Conservation (phyloP, 2,113 vertebrate species). For the Elanoides forficatus region DNA sequence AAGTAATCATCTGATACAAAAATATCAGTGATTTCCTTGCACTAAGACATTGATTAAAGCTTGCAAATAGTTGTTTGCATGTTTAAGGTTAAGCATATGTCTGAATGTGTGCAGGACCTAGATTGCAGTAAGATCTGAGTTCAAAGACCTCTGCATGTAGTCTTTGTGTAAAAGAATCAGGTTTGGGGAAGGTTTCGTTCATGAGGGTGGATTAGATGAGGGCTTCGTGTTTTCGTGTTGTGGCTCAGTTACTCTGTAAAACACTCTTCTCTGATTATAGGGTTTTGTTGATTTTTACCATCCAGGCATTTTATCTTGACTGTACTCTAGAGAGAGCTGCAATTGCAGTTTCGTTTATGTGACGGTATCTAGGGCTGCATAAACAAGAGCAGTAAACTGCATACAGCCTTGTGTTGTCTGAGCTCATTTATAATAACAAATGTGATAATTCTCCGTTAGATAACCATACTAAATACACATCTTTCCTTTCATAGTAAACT, state of each 20-base stretch:
- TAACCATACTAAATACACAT: neutral
- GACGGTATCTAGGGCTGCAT: neutral
- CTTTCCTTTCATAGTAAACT: neutral
- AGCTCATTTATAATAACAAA: neutral
- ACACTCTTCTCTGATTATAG: neutral
- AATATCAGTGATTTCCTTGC: neutral
- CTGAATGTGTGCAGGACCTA: neutral
- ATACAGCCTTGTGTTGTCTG: neutral
- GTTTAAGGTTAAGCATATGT: neutral
- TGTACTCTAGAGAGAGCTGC: neutral
- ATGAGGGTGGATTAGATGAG: neutral
- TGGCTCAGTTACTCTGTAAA: neutral
- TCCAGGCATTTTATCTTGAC: neutral
- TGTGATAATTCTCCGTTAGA: neutral
- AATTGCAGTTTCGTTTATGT: neutral
- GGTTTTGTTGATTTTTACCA: neutral
- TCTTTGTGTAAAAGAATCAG: neutral
- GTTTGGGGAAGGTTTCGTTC: neutral
- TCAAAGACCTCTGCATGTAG: neutral
- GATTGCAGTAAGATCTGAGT: neutral
- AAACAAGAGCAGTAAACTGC: neutral
- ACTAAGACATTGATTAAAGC: neutral
- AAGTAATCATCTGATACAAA: neutral
- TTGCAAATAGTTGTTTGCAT: neutral
- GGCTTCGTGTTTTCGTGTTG: rapidly evolving